Percentiles rank a stretch among this genome's conserved stretches.
These are phyloP conservation scores for Gouania willdenowi DNA, from an alignment of 2,797 vertebrate genomes.

Conservation along the genomic window DNA sequence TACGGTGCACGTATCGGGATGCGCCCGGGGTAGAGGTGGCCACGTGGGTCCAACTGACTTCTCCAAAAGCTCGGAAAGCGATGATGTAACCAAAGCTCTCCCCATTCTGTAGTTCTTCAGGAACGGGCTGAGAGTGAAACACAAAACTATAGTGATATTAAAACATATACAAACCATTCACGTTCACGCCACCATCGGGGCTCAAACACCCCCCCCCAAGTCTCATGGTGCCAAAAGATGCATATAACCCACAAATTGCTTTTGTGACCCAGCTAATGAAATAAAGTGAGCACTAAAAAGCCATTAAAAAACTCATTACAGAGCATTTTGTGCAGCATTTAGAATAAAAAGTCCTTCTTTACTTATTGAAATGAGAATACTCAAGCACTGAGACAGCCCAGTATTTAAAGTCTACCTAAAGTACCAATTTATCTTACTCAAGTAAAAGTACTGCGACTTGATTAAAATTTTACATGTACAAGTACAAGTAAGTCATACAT, in stretches of 20 bases:
- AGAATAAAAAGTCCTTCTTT: conserved; percentile 37
- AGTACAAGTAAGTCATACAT: too few relatives aligned
- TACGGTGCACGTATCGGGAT: conserved; percentile 86
- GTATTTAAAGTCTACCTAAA: conserved; percentile 33
- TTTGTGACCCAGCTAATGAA: conserved; percentile 59
- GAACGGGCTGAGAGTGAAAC: conserved; percentile 86
- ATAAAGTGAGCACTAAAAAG: conserved; percentile 49
- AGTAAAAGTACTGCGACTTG: too few relatives aligned
- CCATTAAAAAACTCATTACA: conserved; percentile 40
- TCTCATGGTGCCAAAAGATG: conserved; percentile 17
- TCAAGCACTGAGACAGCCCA: conserved; percentile 34
- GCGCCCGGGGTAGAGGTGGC: conserved; percentile 88
- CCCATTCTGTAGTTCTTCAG: conserved; percentile 94
- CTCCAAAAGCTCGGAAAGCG: conserved; percentile 86
- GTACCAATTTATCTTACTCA: too few relatives aligned
- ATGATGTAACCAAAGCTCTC: conserved; percentile 95
- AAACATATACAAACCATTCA: conserved; percentile 79
- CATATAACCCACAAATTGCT: conserved; percentile 54
- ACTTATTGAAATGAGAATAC: conserved; percentile 44
- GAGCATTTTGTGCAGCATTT: conserved; percentile 20
- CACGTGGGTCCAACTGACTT: conserved; percentile 89
- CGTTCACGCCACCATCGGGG: conserved; percentile 45
- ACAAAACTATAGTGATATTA: conserved; percentile 85
- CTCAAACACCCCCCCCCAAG: conserved; percentile 25
- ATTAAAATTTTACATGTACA: too few relatives aligned